Conservation (phyloP, 2,797 vertebrate species). For the Ambastaia sidthimunki region DNA sequence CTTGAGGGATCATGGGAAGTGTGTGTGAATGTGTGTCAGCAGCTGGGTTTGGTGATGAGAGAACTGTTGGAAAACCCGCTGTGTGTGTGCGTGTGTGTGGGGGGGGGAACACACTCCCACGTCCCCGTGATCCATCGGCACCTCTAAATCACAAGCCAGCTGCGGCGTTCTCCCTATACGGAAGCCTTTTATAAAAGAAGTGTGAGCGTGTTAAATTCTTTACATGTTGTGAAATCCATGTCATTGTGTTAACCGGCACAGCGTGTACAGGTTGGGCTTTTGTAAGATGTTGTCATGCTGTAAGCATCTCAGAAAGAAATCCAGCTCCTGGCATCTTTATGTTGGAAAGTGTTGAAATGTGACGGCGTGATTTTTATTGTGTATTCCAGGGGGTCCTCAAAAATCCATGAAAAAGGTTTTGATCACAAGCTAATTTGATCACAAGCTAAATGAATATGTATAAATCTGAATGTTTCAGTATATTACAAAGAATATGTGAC, state of each 20-base stretch:
- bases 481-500: no score
- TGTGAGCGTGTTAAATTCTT: slow-evolving; percentile 5
- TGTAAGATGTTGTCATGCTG: not conserved
- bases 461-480: no score
- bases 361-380: slow-evolving; percentile 7
- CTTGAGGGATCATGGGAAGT: slow-evolving; percentile 8
- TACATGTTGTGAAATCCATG: not conserved
- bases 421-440: no score
- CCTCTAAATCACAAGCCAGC: not conserved
- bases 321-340: not conserved
- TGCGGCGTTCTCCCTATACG: not conserved
- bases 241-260: not conserved
- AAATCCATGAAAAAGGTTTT: not conserved
- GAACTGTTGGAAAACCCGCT: not conserved
- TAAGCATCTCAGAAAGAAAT: not conserved
- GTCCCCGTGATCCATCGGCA: not conserved
- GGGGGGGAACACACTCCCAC: not conserved
- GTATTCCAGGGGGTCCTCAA: not conserved
- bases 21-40: slow-evolving; percentile 16
- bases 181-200: not conserved
- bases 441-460: no score
- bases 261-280: not conserved
- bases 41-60: not conserved
- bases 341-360: slow-evolving; percentile 15
- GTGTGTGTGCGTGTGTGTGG: not conserved